Evolutionary conservation across 2,113 vertebrate genomes (phyloP), one percentile per base, ranked within the genome.

Genomic region (Uropsilus gracilis): DNA sequence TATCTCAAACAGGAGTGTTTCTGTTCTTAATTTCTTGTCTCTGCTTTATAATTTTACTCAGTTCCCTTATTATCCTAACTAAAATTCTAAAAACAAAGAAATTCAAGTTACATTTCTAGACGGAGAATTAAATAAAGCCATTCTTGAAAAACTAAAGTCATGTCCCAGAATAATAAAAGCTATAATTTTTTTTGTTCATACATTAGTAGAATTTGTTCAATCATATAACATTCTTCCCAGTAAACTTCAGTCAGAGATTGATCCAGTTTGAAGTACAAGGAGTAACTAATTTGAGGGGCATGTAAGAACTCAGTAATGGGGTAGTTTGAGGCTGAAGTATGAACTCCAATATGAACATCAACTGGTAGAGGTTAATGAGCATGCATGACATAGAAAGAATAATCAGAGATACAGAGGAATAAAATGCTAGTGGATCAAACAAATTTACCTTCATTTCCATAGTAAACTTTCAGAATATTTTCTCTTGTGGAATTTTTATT

Each of bases 101-200:
- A 53, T 46, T 13, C 22, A 46, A 42, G 53, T 22, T 20, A 22
- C 53, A 22, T 18, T 55, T 55, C 53, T 53, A 53, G 50, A 53
- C 18, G 50, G 16, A 53, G 17, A 53, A 53, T 53, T 53, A 53
- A 7, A 68, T 30, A 61, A 94, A 89, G 28, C 37, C 10, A 48
- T 63, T 30, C 14, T 86, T 75, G 9, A 73, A 75, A 94, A 82
- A 14, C 8, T 30, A 17, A 4, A 55, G 1, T 55, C 37, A 44
- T 82, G 30, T 90, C 66, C 30, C 32, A 82, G 24, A 96, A 88
- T n/a, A 30, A 32, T 66, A 90, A 80, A 22, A 84, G 24, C 14
- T 32, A 20, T 16, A 68, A 71, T 2, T 76, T 89, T 76, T 89
- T 96, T 32, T 48, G 20, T 72, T 77, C 30, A 90, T 24, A 26